These are phyloP conservation scores for Minunthozetes semirufus DNA, from an alignment of 2,888 invertebrate genomes.

Conservation along the genomic window DNA sequence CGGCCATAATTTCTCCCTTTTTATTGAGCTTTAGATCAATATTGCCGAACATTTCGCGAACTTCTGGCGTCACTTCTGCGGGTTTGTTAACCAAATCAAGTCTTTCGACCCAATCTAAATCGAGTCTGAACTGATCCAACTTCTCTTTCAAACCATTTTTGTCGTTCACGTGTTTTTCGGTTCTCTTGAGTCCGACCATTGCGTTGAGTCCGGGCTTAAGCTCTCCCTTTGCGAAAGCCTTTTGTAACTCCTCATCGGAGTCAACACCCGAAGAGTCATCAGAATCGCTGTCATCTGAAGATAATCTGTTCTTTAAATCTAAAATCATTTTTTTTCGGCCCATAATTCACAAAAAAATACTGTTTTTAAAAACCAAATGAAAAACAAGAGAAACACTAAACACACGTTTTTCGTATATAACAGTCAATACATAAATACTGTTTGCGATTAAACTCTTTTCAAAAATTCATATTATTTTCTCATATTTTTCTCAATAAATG, in stretches of 20 bases:
- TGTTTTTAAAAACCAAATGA: not conserved
- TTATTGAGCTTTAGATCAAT: slow-evolving; percentile 39
- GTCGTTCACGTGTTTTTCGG: slow-evolving; percentile 34
- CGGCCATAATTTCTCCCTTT: slow-evolving; percentile 41
- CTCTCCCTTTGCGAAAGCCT: slow-evolving; percentile 75
- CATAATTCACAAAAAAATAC: not conserved
- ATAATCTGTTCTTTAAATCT: not conserved
- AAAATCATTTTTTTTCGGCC: slow-evolving; percentile 32
- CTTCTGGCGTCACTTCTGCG: slow-evolving; percentile 30
- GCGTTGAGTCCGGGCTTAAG: slow-evolving; percentile 76
- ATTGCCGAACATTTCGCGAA: slow-evolving; percentile 32
- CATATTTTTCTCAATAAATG: no score
- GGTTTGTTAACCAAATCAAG: slow-evolving; percentile 65
- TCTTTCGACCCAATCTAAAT: slow-evolving; percentile 76
- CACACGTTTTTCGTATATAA: not conserved
- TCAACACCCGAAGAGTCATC: slow-evolving; percentile 28
- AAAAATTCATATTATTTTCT: no score
- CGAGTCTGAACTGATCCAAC: slow-evolving; percentile 61
- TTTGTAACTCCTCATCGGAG: slow-evolving; percentile 64
- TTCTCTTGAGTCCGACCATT: slow-evolving; percentile 47
- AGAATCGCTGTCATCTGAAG: slow-evolving; percentile 15
- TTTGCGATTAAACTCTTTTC: no score
- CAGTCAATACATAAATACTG: no score
- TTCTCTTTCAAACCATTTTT: slow-evolving; percentile 60
- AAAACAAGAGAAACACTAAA: no score